A percentile compares a stretch with the other conserved stretches of the same genome.
These are phyloP conservation scores for Disparrhopalites patrizii DNA, from an alignment of 2,888 invertebrate genomes.

Conservation along the genomic window DNA sequence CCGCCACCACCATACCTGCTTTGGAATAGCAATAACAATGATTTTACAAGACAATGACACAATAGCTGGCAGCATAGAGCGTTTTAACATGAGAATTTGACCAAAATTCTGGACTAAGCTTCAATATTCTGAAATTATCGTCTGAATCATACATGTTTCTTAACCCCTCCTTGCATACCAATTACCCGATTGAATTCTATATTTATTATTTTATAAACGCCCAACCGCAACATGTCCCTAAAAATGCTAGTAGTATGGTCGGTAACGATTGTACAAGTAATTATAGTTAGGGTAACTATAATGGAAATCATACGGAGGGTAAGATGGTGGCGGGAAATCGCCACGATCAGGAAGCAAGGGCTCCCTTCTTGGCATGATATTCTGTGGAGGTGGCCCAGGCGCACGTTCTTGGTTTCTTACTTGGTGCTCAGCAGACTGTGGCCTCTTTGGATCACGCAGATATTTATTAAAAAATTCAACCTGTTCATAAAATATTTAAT, in stretches of 20 bases:
- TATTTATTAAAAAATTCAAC: slow-evolving; percentile 97
- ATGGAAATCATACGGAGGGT: slow-evolving; percentile 34
- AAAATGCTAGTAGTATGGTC: background rate
- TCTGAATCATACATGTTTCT: no score
- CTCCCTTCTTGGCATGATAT: slow-evolving; percentile 44
- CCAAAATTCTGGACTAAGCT: no score
- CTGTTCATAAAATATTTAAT: slow-evolving; percentile 50
- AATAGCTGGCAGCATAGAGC: no score
- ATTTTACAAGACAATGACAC: background rate
- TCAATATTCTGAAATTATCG: no score
- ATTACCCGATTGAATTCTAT: no score
- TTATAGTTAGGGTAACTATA: background rate
- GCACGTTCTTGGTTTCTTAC: slow-evolving; percentile 45
- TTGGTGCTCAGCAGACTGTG: slow-evolving; percentile 68
- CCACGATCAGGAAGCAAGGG: slow-evolving; percentile 42
- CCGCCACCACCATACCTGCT: slow-evolving; percentile 50
- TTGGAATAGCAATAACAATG: slow-evolving; percentile 23
- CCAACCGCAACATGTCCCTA: no score
- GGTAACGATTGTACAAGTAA: background rate
- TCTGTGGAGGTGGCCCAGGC: slow-evolving; percentile 40
- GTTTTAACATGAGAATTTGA: no score
- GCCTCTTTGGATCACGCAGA: slow-evolving; percentile 84
- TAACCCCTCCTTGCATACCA: no score
- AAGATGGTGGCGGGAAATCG: slow-evolving; percentile 30
- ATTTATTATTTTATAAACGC: no score